Evolutionary conservation across 2,888 invertebrate genomes (phyloP).

Genomic region (Helleia helle): DNA sequence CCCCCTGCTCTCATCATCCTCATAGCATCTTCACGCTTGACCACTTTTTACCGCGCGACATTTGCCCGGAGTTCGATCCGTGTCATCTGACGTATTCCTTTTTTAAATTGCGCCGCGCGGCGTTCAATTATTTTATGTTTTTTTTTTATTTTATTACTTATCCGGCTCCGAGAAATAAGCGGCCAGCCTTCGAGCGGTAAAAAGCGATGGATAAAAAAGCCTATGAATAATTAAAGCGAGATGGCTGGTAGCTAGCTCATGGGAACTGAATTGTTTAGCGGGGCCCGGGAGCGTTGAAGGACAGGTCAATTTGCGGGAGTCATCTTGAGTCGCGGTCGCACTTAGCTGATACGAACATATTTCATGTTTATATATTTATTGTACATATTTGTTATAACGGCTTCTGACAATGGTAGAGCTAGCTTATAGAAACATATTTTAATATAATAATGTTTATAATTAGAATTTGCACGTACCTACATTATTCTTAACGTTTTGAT

Average conservation of each 20-base stretch:
- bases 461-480: no score
- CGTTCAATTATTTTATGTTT: constrained; percentile 65
- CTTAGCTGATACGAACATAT: no score
- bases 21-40: constrained; percentile 43
- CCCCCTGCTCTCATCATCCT: constrained; percentile 25
- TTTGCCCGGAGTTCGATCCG: constrained; percentile 75
- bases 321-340: constrained; percentile 50
- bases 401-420: no score
- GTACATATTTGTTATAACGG: no score
- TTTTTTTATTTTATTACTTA: constrained; percentile 67
- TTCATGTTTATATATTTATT: no score
- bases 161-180: constrained; percentile 51
- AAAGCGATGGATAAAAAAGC: constrained; percentile 66
- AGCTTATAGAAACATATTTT: no score
- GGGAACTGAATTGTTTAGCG: constrained; percentile 68
- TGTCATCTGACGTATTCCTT: constrained; percentile 74
- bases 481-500: no score
- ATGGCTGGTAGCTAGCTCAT: constrained; percentile 71
- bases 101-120: constrained; percentile 62
- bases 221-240: constrained; percentile 74
- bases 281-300: constrained; percentile 50
- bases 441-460: no score
- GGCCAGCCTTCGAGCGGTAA: constrained; percentile 58
- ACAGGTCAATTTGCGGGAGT: constrained; percentile 69
- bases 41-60: constrained; percentile 74